Conservation (phyloP, 2,888 invertebrate species). For the Tetragonula carbonaria region DNA sequence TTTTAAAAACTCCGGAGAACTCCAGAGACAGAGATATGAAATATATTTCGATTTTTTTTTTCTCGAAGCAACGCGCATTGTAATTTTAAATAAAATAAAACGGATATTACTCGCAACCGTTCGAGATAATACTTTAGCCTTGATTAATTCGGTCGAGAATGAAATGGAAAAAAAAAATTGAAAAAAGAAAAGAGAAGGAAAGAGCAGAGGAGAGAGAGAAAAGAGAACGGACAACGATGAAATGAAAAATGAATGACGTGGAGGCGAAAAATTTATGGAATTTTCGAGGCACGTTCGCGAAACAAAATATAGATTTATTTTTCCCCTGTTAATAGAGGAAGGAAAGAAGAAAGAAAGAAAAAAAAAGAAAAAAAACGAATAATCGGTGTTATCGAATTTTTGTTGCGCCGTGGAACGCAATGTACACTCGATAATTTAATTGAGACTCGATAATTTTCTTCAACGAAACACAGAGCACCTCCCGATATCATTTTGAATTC, state of each 20-base stretch:
- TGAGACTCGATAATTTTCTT: conserved; percentile 16
- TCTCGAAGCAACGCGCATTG: no score
- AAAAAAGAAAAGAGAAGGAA: neutral
- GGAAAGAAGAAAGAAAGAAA: no score
- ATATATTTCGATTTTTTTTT: no score
- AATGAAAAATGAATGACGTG: conserved; percentile 2
- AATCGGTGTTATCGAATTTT: conserved; percentile 40
- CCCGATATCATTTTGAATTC: conserved; percentile 10
- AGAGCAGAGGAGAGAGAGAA: neutral
- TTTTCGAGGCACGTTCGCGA: conserved; percentile 29
- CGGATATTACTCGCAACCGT: no score
- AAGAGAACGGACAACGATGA: neutral
- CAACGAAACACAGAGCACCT: neutral
- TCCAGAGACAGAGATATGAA: no score
- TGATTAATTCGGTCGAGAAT: neutral
- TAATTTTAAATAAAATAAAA: no score
- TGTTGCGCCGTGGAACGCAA: neutral
- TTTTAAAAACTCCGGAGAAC: no score
- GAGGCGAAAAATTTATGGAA: conserved; percentile 38
- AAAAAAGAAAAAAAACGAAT: neutral
- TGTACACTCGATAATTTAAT: conserved; percentile 24
- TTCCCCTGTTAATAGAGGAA: conserved; percentile 26
- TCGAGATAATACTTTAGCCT: no score
- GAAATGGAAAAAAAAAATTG: neutral
- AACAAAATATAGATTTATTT: conserved; percentile 46